phyloP scores from a whole-genome alignment of 92 coral and sea anemone genomes.

The Scolanthus callimorphus region DNA sequence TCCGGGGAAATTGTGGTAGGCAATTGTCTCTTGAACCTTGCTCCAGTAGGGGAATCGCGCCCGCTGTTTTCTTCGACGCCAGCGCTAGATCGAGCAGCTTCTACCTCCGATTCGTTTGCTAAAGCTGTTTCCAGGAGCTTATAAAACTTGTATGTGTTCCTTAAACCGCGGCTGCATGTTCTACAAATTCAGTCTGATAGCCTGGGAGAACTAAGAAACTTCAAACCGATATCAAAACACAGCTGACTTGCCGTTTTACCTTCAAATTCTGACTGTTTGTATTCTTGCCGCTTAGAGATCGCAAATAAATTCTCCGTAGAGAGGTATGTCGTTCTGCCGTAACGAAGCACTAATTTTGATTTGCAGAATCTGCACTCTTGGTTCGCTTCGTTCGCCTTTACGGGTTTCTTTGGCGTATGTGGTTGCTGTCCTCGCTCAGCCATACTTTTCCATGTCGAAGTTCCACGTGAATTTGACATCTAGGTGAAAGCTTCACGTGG shows the following conservation, averaged over 20 bases:
- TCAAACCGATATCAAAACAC: not conserved
- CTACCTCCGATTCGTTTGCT: not conserved
- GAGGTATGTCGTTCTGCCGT: constrained; percentile 1
- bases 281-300: not conserved
- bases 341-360: not conserved
- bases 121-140: not conserved
- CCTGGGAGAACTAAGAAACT: not conserved
- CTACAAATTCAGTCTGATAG: not conserved
- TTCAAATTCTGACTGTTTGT: not conserved
- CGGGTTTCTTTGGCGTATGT: constrained; percentile 2
- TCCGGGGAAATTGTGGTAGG: constrained; percentile 1
- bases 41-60: not conserved
- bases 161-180: not conserved
- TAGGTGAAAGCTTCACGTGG: not conserved
- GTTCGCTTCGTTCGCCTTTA: not conserved
- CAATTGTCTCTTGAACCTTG: not conserved
- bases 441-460: not conserved
- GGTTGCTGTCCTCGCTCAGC: not conserved
- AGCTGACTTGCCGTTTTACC: not conserved
- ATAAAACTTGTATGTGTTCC: not conserved
- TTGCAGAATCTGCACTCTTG: constrained; percentile 2
- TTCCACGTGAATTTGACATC: constrained; percentile 1
- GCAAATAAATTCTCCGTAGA: constrained; percentile 1
- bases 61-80: not conserved
- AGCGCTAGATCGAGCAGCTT: not conserved